Percentiles rank a stretch among this genome's conserved stretches.
phyloP scores from a whole-genome alignment of 1,140 invertebrate species.

The Tribolium castaneum region DNA sequence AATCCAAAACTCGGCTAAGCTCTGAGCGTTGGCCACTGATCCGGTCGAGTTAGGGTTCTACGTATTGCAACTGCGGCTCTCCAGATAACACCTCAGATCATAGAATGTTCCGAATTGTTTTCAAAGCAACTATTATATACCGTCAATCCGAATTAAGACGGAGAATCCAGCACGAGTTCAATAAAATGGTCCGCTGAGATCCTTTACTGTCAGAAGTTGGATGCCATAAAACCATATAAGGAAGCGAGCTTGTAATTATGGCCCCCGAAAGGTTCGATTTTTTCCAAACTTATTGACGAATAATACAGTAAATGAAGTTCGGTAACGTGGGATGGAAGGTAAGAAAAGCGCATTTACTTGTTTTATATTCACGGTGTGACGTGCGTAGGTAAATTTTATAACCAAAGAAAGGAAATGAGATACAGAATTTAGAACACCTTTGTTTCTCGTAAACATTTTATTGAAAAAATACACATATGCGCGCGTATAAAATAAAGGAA shows the following conservation, averaged over 20 bases:
- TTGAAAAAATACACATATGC: conserved; percentile 36
- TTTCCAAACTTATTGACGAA: conserved; percentile 15
- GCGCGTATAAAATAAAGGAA: conserved; percentile 29
- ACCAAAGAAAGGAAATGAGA: conserved; percentile 30
- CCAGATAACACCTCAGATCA: conserved; percentile 39
- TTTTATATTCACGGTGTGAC: conserved; percentile 30
- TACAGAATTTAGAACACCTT: conserved; percentile 35
- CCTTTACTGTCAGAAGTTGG: conserved; percentile 35
- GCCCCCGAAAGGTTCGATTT: conserved; percentile 38
- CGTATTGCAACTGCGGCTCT: conserved; percentile 25
- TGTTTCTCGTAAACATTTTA: conserved; percentile 34
- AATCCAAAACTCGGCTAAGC: conserved; percentile 41
- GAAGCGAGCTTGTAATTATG: conserved; percentile 23
- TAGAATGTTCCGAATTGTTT: conserved; percentile 37
- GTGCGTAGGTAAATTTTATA: conserved; percentile 35
- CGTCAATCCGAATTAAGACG: conserved; percentile 40
- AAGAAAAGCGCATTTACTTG: conserved; percentile 21
- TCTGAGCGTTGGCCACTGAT: conserved; percentile 32
- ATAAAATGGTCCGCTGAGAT: conserved; percentile 36
- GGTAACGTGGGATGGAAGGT: neutral
- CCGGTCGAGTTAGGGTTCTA: conserved; percentile 11
- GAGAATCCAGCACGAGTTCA: conserved; percentile 21
- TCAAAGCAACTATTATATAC: conserved; percentile 41
- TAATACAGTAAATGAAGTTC: conserved; percentile 14
- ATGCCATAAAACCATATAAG: conserved; percentile 38